Evolutionary conservation across 2,113 vertebrate species (phyloP).

Genomic region (Myotis lucifugus): DNA sequence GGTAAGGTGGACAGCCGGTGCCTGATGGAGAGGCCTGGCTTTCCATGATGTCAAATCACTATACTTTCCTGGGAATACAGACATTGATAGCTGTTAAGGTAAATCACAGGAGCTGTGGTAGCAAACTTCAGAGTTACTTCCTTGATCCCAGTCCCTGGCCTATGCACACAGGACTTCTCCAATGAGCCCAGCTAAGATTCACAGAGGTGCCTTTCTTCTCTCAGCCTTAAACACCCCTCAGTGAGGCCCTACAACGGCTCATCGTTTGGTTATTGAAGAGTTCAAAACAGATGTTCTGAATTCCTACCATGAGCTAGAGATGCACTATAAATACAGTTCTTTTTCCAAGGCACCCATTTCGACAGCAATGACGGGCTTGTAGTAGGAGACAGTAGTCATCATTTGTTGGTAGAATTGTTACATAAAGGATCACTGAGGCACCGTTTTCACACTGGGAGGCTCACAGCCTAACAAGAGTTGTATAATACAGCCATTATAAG

Average conservation of each 20-base stretch:
- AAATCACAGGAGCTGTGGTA: neutral
- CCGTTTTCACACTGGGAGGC: neutral
- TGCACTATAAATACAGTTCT: neutral
- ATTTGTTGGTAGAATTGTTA: neutral
- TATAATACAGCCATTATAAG: neutral
- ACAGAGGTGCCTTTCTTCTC: neutral
- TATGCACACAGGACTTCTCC: neutral
- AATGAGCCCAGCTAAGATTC: neutral
- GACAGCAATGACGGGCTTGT: neutral
- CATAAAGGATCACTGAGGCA: neutral
- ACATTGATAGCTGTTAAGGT: neutral
- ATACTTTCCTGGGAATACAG: neutral
- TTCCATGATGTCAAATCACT: neutral
- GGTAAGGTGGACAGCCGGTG: rapidly evolving
- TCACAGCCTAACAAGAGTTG: neutral
- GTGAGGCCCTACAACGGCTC: neutral
- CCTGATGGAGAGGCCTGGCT: neutral
- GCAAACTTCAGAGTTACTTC: neutral
- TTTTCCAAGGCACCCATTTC: neutral
- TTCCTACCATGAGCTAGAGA: neutral
- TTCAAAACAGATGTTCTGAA: neutral
- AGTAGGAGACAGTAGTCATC: neutral
- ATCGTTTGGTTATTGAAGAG: neutral
- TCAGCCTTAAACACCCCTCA: neutral
- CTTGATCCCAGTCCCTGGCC: neutral